phyloP scores from a whole-genome alignment of 1,140 invertebrate genomes.

The Plodia interpunctella region DNA sequence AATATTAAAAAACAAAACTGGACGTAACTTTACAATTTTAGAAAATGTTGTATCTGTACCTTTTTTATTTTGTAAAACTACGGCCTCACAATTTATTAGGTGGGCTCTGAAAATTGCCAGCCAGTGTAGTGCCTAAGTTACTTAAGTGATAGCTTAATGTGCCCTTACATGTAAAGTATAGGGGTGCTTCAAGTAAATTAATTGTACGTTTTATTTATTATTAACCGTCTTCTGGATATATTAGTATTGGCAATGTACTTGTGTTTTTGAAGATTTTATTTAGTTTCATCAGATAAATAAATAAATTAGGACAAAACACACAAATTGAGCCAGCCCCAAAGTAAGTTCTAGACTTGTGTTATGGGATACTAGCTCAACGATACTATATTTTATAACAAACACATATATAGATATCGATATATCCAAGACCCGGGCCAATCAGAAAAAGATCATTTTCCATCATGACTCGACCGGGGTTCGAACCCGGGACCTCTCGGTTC shows the following conservation, averaged over 20 bases:
- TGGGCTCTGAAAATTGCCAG: conserved; percentile 43
- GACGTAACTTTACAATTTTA: too few species aligned
- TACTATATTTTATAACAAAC: too few species aligned
- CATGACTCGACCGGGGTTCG: too few species aligned
- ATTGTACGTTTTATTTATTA: conserved; percentile 7
- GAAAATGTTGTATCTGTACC: neutral
- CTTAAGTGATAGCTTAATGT: conserved; percentile 38
- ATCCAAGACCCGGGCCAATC: too few species aligned
- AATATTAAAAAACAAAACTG: too few species aligned
- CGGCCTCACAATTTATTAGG: conserved; percentile 46
- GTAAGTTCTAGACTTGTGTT: too few species aligned
- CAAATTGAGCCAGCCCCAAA: neutral
- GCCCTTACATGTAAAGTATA: conserved; percentile 21
- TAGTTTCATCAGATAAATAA: neutral
- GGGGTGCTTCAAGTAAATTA: neutral
- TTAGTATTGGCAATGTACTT: neutral
- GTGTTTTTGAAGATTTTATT: too few species aligned
- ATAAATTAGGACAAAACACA: neutral
- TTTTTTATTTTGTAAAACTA: conserved; percentile 7
- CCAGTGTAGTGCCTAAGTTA: conserved; percentile 24
- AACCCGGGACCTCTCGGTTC: too few species aligned
- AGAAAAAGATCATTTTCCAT: too few species aligned
- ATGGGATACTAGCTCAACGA: too few species aligned
- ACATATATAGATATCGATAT: too few species aligned
- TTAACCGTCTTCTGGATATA: neutral